phyloP scores from a whole-genome alignment of 2,797 vertebrate species.

The Eurystomus glaucurus region DNA sequence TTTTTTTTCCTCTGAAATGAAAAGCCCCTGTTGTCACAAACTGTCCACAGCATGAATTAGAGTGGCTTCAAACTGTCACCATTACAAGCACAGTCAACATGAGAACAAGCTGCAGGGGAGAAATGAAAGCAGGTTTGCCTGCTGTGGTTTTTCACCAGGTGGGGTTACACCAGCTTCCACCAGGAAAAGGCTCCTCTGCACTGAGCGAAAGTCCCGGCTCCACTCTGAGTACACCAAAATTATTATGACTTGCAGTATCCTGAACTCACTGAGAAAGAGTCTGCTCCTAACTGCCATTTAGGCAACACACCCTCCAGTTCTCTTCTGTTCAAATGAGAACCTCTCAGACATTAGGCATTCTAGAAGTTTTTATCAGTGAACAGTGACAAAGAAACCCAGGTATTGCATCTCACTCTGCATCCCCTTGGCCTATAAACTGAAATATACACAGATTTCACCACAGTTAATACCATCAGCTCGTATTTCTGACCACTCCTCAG shows the following conservation, averaged over 20 bases:
- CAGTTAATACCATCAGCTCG: not conserved
- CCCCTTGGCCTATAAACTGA: not conserved
- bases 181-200: not conserved
- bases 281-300: not conserved
- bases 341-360: not conserved
- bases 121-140: fast-evolving
- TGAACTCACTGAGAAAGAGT: not conserved
- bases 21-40: not conserved
- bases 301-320: not conserved
- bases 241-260: too few relatives aligned
- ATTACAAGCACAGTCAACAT: fast-evolving
- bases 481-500: not conserved
- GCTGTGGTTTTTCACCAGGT: not conserved
- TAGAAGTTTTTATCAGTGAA: not conserved
- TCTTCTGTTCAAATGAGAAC: not conserved
- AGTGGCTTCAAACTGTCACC: not conserved
- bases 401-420: not conserved
- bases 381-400: not conserved
- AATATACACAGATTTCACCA: not conserved
- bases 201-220: not conserved
- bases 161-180: not conserved
- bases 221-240: not conserved
- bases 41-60: not conserved
- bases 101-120: not conserved
- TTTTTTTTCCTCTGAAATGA: not conserved